Conservation (phyloP, 92 coral and sea anemone genomes). For the Epizoanthus stellaris region DNA sequence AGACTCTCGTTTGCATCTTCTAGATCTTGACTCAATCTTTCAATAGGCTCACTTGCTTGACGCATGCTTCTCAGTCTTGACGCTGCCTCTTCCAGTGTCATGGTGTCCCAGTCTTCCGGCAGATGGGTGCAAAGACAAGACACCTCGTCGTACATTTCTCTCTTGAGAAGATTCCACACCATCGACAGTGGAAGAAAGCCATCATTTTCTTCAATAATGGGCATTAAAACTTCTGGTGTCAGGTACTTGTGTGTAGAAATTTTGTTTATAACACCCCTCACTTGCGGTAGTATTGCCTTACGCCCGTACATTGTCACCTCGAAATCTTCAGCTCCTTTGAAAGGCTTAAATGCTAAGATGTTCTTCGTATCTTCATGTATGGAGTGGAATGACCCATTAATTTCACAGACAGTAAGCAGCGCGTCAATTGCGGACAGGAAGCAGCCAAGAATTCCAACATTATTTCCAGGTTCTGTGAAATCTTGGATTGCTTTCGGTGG, state of each 20-base stretch:
- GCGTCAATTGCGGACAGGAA: slow-evolving; percentile 55
- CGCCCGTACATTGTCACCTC: slow-evolving; percentile 56
- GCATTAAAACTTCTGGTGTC: slow-evolving; percentile 23
- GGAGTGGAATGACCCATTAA: slow-evolving; percentile 32
- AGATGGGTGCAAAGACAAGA: slow-evolving; percentile 30
- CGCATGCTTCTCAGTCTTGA: slow-evolving; percentile 20
- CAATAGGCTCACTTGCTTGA: slow-evolving; percentile 23
- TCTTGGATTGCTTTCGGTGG: slow-evolving; percentile 45
- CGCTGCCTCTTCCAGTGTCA: slow-evolving; percentile 42
- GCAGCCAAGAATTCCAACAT: slow-evolving; percentile 51
- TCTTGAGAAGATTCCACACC: slow-evolving; percentile 53
- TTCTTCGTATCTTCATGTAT: background rate
- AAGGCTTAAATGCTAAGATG: slow-evolving; percentile 29
- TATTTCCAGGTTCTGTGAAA: slow-evolving; percentile 6
- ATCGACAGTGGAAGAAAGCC: slow-evolving; percentile 54
- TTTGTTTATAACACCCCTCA: slow-evolving; percentile 40
- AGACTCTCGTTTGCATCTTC: slow-evolving; percentile 48
- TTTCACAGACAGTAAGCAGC: slow-evolving; percentile 38
- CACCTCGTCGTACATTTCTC: slow-evolving; percentile 58
- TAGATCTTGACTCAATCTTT: slow-evolving; percentile 38
- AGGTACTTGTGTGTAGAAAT: slow-evolving; percentile 42
- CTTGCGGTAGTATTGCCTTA: slow-evolving; percentile 49
- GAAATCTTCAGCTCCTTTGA: slow-evolving; percentile 49
- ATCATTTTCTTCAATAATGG: slow-evolving; percentile 32
- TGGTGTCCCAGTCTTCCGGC: slow-evolving; percentile 42